Base-by-base conservation (phyloP, 2,797 vertebrate species). In the Xenopus petersii region DNA sequence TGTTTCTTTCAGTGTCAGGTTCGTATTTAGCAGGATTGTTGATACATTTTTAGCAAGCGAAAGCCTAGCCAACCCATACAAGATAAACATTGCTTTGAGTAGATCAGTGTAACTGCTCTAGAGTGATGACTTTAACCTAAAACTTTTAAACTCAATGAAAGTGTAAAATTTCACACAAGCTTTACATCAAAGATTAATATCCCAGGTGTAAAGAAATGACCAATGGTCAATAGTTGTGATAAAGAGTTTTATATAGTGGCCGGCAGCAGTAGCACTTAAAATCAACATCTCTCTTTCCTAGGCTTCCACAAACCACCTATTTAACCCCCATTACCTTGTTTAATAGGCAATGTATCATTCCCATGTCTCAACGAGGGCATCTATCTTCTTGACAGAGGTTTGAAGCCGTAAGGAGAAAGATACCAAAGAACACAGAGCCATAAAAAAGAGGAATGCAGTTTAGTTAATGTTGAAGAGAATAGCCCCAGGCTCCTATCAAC, bases 301-400 rank as follows among this genome's bases (percentile, higher is more conserved):
- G 64, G 59, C 60, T 67, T 46, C 55, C 48, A 36, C 13, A 73
- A 67, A 64, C 59, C 67, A 66, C 59, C 71, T 70, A 70, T 66
- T 79, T 74, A 79, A 79, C 65, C 56, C 62, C 71, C 67, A 79
- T 79, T 78, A 79, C 66, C 69, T 74, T 69, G 77, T 74, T 79
- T 74, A 79, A 67, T 60, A 74, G 71, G 21, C 63, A 64, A 79
- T 79, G 69, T 65, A 79, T 79, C 77, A 79, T 79, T 62, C 77
- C 55, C 64, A 62, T 74, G 67, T 70, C 77, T 79, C 77, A 79
- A 70, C 77, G 24, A 70, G 71, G 61, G 65, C 71, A 79, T 79
- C 59, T 66, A 70, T 79, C 77, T 69, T 74, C 62, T 70, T 79
- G 77, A 79, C 77, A 79, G 77, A 70, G 67, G 63, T 65, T 74